phyloP scores from a whole-genome alignment of 2,113 vertebrate species.

The Scophthalmus maximus region DNA sequence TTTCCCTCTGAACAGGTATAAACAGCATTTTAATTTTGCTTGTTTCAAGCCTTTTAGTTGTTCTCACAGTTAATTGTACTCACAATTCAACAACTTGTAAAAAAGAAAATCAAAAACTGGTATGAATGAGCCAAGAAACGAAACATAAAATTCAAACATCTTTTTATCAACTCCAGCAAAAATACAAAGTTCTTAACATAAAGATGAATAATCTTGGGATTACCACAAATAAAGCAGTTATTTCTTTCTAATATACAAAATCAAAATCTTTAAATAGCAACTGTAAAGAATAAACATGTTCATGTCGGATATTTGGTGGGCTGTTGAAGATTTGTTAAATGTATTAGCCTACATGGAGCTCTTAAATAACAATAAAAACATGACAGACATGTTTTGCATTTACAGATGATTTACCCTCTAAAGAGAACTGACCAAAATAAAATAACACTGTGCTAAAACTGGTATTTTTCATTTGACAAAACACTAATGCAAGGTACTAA shows the following conservation, averaged over 20 bases:
- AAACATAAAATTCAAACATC: slow-evolving; percentile 74
- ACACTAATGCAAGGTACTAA: slow-evolving; percentile 56
- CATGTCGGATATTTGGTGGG: slow-evolving; percentile 81
- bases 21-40: background rate
- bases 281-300: slow-evolving; percentile 80
- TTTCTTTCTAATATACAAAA: slow-evolving; percentile 83
- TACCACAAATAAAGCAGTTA: slow-evolving; percentile 82
- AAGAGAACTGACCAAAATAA: slow-evolving; percentile 38
- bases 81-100: no score
- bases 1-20: background rate
- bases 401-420: slow-evolving; percentile 64
- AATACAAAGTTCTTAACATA: slow-evolving; percentile 78
- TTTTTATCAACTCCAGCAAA: slow-evolving; percentile 83
- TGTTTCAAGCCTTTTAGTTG: background rate
- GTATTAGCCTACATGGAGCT: slow-evolving; percentile 55
- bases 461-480: slow-evolving; percentile 39
- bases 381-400: slow-evolving; percentile 66
- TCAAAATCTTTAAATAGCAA: slow-evolving; percentile 81
- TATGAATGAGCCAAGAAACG: slow-evolving; percentile 26
- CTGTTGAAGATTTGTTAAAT: slow-evolving; percentile 66
- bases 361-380: slow-evolving; percentile 81
- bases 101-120: background rate
- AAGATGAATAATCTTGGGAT: slow-evolving; percentile 74
- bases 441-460: slow-evolving; percentile 74
- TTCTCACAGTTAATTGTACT: no score